A percentile compares a stretch with the other conserved stretches of the same genome.
Conservation (phyloP, 2,888 invertebrate genomes). For the Yponomeuta malinellus region DNA sequence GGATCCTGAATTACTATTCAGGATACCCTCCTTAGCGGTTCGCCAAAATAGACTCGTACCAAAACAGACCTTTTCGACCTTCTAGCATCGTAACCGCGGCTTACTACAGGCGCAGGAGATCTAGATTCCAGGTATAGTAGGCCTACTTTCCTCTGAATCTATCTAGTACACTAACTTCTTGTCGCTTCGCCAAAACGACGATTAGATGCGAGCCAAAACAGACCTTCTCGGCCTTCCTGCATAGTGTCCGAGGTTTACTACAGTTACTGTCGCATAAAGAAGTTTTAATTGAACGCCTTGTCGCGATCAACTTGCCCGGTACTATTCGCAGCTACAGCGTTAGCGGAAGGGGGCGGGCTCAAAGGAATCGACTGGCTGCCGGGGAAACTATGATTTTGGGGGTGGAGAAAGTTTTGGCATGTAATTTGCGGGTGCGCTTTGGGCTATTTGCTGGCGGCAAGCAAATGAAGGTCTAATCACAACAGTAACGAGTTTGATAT, state of each 20-base stretch:
- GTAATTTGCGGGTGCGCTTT: not conserved
- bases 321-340: not conserved
- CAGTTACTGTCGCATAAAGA: conserved; percentile 50
- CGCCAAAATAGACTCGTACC: not conserved
- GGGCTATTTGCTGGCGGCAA: not conserved
- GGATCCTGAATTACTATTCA: no score
- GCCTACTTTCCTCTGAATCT: no score
- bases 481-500: no score
- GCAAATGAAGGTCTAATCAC: no score
- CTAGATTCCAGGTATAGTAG: no score
- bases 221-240: not conserved
- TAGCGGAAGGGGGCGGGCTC: not conserved
- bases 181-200: not conserved
- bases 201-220: not conserved
- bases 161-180: no score
- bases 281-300: conserved; percentile 72
- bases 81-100: not conserved
- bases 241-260: not conserved
- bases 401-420: not conserved
- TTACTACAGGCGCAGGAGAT: not conserved
- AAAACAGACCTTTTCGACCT: not conserved
- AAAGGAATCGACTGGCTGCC: not conserved
- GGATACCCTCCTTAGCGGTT: not conserved
- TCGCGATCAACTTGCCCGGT: conserved; percentile 17
- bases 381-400: not conserved